Percentiles rank a stretch among this genome's conserved stretches.
Evolutionary conservation across 2,797 vertebrate genomes (phyloP).

Genomic region (Rallus crepitans): DNA sequence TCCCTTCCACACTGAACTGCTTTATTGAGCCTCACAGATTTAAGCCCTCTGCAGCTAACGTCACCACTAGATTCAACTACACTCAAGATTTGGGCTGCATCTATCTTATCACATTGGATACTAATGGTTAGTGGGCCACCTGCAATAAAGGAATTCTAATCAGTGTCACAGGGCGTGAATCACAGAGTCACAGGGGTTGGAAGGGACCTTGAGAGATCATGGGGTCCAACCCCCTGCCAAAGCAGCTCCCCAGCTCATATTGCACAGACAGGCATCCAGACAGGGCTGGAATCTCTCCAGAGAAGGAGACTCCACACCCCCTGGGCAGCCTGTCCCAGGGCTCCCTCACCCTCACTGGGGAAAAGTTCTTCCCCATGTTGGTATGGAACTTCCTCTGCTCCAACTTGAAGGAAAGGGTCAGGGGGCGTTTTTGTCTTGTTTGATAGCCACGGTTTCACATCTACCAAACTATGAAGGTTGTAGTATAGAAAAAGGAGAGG

Average conservation of each 20-base stretch:
- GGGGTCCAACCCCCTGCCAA: no score
- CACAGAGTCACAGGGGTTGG: no score
- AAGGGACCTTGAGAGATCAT: no score
- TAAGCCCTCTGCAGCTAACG: background rate
- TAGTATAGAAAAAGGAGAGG: background rate
- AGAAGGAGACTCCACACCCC: no score
- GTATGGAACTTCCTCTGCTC: no score
- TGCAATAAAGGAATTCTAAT: background rate
- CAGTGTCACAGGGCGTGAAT: background rate
- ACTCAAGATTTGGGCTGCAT: background rate
- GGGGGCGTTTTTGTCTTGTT: background rate
- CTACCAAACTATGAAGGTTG: background rate
- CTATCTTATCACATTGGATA: background rate
- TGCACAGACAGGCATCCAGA: no score
- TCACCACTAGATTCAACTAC: background rate
- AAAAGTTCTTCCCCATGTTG: no score
- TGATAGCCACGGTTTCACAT: background rate
- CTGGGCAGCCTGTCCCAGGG: no score
- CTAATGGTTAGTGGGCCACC: rapidly evolving
- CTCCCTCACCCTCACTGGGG: no score
- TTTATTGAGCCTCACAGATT: background rate
- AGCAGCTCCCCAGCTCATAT: no score
- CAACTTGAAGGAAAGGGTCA: background rate
- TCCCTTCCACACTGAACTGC: rapidly evolving
- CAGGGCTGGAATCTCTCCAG: no score